phyloP scores from a whole-genome alignment of 1,140 invertebrate genomes.

The Notospermus geniculatus region DNA sequence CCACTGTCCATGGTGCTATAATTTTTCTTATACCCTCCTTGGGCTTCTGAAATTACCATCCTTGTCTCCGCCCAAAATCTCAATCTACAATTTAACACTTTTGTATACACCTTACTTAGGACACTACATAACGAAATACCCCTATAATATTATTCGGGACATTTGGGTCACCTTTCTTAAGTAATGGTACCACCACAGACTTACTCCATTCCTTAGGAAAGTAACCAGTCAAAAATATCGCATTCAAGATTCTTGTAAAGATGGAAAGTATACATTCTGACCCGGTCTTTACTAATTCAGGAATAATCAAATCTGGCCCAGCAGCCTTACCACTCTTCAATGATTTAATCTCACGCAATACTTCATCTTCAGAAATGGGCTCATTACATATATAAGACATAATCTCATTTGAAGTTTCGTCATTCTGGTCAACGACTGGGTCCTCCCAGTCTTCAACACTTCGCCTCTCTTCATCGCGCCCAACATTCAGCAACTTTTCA shows the following conservation, averaged over 20 bases:
- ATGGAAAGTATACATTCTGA: neutral
- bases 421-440: too few relatives aligned
- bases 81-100: conserved; percentile 3
- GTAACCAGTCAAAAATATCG: neutral
- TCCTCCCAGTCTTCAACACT: too few relatives aligned
- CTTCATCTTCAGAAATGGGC: neutral
- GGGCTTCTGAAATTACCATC: conserved; percentile 8
- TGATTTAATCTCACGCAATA: neutral
- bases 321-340: conserved; percentile 5
- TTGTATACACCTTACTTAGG: neutral
- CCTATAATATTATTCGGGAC: conserved; percentile 5
- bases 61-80: conserved; percentile 9
- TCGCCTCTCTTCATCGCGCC: too few relatives aligned
- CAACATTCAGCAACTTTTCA: too few relatives aligned
- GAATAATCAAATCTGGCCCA: neutral
- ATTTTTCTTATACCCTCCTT: conserved; percentile 13
- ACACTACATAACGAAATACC: neutral
- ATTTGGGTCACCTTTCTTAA: neutral
- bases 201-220: conserved; percentile 3
- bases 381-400: too few relatives aligned
- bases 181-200: conserved; percentile 2
- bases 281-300: conserved; percentile 1
- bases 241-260: neutral
- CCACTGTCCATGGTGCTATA: conserved; percentile 17
- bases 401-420: too few relatives aligned